A percentile compares a stretch with the other conserved stretches of the same genome.
phyloP scores from a whole-genome alignment of 2,888 invertebrate genomes.

The Lasioglossum malachurum region DNA sequence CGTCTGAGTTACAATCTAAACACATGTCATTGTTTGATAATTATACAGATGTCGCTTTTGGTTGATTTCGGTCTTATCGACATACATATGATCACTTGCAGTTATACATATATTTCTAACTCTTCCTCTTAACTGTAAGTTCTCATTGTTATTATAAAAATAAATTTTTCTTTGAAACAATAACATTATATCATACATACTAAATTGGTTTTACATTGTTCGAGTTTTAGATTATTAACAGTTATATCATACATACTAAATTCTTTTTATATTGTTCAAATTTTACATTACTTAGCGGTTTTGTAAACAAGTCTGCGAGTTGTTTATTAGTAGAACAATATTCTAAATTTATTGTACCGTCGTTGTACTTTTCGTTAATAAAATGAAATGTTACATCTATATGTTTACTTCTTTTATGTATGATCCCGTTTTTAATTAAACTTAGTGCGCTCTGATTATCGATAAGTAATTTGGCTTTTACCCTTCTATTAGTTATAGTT shows the following conservation, averaged over 20 bases:
- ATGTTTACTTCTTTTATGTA: conserved; percentile 32
- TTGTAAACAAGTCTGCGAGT: neutral
- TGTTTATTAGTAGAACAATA: conserved; percentile 32
- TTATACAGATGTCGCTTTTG: too few species aligned
- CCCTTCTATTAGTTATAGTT: conserved; percentile 21
- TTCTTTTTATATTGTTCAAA: neutral
- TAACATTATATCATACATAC: too few species aligned
- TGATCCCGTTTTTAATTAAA: conserved; percentile 29
- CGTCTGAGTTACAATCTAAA: too few species aligned
- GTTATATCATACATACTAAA: neutral
- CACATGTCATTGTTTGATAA: too few species aligned
- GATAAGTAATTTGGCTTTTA: conserved; percentile 24
- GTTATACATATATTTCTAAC: too few species aligned
- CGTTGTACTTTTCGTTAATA: conserved; percentile 21
- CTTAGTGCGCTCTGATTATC: conserved; percentile 31
- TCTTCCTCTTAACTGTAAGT: too few species aligned
- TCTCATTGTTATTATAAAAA: too few species aligned
- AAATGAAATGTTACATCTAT: conserved; percentile 38
- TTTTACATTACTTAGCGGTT: neutral
- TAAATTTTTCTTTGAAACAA: too few species aligned
- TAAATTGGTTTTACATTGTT: neutral
- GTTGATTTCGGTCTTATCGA: too few species aligned
- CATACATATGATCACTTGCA: too few species aligned
- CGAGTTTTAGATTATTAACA: neutral
- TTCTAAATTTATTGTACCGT: conserved; percentile 20